Base-by-base conservation (phyloP, 2,888 invertebrate species). In the Poecilobothrus nobilitatus region DNA sequence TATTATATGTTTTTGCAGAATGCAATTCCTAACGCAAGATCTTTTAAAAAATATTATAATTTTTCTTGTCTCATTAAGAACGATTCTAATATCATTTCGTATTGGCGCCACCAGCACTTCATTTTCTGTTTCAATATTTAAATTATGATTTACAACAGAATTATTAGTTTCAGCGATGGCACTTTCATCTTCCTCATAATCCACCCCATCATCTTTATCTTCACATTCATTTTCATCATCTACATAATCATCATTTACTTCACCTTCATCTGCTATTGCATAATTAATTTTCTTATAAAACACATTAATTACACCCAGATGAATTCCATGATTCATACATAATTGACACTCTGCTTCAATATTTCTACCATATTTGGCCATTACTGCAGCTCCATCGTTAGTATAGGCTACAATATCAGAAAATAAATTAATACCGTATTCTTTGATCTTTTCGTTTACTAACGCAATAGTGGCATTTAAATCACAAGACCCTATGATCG, bases 1-100 rank as follows among this genome's bases (percentile, higher is more conserved):
- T 67, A 44, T 66, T 10, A 70, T 22, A 18, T 70, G 64, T 66
- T 69, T 69, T 62, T 70, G 70, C 33, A 70, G 68, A 66, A 69
- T 65, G 22, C 37, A 69, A 33, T 67, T 69, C 67, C 66, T 68
- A 21, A 70, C 69, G 9, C 67, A 65, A n/a, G 66, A 69, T 64
- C 61, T 67, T 70, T 68, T 69, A 33, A 70, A 70, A 67, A 66
- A 69, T 33, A 63, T 70, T 22, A 18, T 61, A 66, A n/a, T n/a
- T n/a, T n/a, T n/a, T n/a, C n/a, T n/a, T n/a, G n/a, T n/a, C n/a
- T n/a, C n/a, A n/a, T n/a, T n/a, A n/a, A n/a, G n/a, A n/a, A n/a
- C n/a, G n/a, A n/a, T n/a, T n/a, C n/a, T n/a, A n/a, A n/a, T n/a
- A n/a, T n/a, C n/a, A n/a, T n/a, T n/a, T n/a, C 67, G 66, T 71